These are phyloP conservation scores for Eudyptes chrysolophus DNA, from an alignment of 2,113 vertebrate genomes.

Conservation along the genomic window DNA sequence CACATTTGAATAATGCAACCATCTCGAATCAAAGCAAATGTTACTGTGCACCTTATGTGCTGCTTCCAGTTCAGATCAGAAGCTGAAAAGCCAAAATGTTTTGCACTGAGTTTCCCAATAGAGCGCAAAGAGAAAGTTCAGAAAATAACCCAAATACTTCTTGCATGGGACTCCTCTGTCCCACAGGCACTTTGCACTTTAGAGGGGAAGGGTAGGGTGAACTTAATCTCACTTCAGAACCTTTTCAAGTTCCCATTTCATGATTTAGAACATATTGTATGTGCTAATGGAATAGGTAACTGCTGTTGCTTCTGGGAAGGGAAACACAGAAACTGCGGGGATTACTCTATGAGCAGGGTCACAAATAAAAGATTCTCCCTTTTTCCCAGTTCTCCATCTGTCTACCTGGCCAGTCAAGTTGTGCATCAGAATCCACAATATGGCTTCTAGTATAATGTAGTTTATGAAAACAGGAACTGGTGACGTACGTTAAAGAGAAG, in stretches of 20 bases:
- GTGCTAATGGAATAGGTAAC: background rate
- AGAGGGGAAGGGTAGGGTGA: background rate
- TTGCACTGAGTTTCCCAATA: background rate
- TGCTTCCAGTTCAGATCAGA: background rate
- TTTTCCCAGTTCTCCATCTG: background rate
- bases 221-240: background rate
- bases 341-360: background rate
- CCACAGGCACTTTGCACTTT: background rate
- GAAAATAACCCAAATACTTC: background rate
- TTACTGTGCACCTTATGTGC: background rate
- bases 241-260: conserved; percentile 13
- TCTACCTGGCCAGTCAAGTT: background rate
- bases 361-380: background rate
- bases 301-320: background rate
- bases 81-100: background rate
- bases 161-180: background rate
- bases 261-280: background rate
- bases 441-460: background rate
- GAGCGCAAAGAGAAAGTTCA: background rate
- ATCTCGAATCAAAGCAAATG: background rate
- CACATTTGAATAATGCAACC: background rate
- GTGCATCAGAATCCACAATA: background rate
- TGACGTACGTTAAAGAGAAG: rapidly evolving
- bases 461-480: background rate
- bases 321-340: background rate